Evolutionary conservation across 1,140 invertebrate genomes (phyloP), one percentile per base, ranked within the genome.

Genomic region (Hetaerina americana): DNA sequence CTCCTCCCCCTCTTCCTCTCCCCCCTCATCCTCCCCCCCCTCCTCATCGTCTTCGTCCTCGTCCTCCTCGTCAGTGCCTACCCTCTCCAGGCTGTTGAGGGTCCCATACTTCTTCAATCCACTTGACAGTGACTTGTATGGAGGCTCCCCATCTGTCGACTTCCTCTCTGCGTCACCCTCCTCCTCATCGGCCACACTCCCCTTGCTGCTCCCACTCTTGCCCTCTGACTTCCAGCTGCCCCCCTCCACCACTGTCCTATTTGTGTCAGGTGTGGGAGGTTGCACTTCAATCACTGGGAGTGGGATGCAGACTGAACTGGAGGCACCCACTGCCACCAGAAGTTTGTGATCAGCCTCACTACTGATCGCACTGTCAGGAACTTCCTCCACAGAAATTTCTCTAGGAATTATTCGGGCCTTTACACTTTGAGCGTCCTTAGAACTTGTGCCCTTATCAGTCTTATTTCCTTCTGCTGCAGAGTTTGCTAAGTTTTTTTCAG

Each of bases 51-150:
- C 73, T 31, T 70, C 71, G 22, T 72, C 83, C 75, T 87, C 87
- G 69, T 84, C 84, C 73, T 82, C 80, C 75, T 86, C 85, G 77
- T 87, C 85, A 10, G 84, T 84, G 71, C 83, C 84, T 26, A 88
- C 74, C 73, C 86, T 83, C 79, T 90, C 91, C 66, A 93, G 79
- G 76, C 90, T 92, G 72, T 90, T 91, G 83, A 92, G 87, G 6
- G 91, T 93, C 6, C 90, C 91, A 76, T 82, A 87, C 57, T 87
- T 78, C 74, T 86, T 79, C 26, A 89, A 77, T 5, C 84, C 84
- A 12, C 40, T 57, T 2, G 40, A 57, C 22, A 57, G 22, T 5
- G 40, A 57, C 10, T 57, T 57, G 22, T 57, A 57, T 1, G 40
- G 40, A 12, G 22, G 40, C 40, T 57, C 40, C 40, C 40, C 40